Base-by-base conservation (phyloP, 2,797 vertebrate genomes). In the Apogon talboti region DNA sequence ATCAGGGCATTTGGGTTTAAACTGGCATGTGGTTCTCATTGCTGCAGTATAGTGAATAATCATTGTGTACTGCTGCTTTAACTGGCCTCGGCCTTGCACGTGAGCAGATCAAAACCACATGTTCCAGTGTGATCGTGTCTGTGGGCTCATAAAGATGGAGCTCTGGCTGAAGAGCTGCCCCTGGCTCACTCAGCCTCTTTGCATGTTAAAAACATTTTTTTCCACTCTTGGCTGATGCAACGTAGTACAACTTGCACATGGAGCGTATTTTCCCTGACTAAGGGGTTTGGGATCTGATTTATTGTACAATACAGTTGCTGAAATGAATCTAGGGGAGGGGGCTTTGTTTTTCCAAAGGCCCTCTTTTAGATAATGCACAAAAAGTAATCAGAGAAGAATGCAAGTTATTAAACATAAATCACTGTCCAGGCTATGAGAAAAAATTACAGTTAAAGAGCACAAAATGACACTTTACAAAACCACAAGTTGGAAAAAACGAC, bases 61-160 rank as follows among this genome's bases (percentile, higher is more conserved):
- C 52, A 59, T 68, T 77, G 76, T 79, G 79, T 64, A 60, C 72
- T 74, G 74, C 69, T 58, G 86, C 87, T 89, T 90, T 86, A 81
- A 86, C 82, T 70, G 81, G 88, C 73, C 85, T 41, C 44, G 30
- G 75, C 63, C 49, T 75, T 58, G 74, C 87, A 92, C 85, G 82
- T 87, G 89, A 89, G 90, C 67, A 42, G 76, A 92, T 92, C 74
- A 78, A 86, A 91, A 92, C 85, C 92, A 91, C 83, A 92, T 93
- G 92, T 84, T 89, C 73, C 82, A 72, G 74, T 70, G 77, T 4
- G 64, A 87, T 75, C 84, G 80, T 85, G 84, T 90, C 83, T 81
- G 74, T 77, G 82, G 79, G 74, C 73, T 80, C 57, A 55, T 86
- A 87, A 86, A 84, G 70, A 80, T 37, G 72, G 24, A 85, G 79